Evolutionary conservation across 2,113 vertebrate genomes (phyloP).

Genomic region (Menidia beryllina): DNA sequence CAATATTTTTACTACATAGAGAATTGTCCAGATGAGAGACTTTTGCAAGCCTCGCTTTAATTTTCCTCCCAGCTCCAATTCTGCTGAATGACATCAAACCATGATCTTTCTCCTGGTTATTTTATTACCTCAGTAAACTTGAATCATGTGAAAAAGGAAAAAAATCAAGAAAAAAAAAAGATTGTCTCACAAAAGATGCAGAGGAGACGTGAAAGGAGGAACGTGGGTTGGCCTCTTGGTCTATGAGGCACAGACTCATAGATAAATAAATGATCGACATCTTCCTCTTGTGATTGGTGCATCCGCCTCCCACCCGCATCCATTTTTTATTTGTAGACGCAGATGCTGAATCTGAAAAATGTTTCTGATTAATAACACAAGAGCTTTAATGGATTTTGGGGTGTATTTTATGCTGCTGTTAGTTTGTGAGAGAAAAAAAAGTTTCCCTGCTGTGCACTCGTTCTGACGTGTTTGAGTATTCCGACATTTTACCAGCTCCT

Average conservation of each 20-base stretch:
- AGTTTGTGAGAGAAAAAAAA: not conserved
- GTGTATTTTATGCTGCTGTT: conserved; percentile 1
- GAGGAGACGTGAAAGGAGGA: no score
- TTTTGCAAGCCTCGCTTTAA: not conserved
- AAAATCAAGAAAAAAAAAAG: no score
- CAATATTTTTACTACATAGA: not conserved
- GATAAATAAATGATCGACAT: no score
- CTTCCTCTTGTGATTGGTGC: no score
- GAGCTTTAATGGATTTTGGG: conserved; percentile 22
- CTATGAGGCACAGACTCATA: no score
- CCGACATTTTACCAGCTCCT: conserved; percentile 6
- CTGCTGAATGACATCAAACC: no score
- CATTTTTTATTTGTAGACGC: not conserved
- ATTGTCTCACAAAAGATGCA: no score
- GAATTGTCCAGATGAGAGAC: not conserved
- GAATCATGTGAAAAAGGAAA: no score
- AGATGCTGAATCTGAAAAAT: conserved; percentile 12
- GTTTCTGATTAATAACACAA: not conserved
- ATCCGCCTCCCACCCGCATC: no score
- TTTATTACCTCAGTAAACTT: no score
- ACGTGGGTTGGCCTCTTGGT: no score
- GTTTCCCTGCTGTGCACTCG: not conserved
- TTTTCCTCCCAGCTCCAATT: not conserved
- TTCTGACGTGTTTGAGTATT: conserved; percentile 7
- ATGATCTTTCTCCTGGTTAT: no score